Conservation (phyloP, 1,140 invertebrate species). For the Procambarus virginalis region DNA sequence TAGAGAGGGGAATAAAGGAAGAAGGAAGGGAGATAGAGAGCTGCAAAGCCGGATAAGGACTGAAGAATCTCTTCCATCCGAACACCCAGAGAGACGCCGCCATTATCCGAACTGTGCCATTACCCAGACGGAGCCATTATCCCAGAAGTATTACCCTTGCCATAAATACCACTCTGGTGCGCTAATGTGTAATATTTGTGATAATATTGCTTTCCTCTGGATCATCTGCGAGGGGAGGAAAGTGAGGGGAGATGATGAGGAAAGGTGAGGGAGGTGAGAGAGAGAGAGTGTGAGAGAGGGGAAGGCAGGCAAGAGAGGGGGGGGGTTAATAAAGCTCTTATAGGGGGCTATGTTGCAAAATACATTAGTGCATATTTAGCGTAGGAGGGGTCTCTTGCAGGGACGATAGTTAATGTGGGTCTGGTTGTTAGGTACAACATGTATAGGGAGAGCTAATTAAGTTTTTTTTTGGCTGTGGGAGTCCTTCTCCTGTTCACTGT, state of each 20-base stretch:
- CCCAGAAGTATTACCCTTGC: constrained; percentile 11
- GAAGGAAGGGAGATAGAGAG: no score
- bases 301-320: neutral
- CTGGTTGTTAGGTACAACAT: no score
- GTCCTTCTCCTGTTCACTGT: no score
- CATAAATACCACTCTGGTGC: constrained; percentile 19
- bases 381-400: neutral
- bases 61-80: no score
- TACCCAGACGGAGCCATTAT: neutral
- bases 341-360: neutral
- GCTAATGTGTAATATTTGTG: constrained; percentile 21
- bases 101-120: neutral
- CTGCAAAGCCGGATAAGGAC: no score
- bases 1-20: no score
- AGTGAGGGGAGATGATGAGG: neutral
- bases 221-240: neutral
- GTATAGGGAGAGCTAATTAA: neutral
- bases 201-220: constrained; percentile 7
- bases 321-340: constrained; percentile 13
- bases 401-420: no score
- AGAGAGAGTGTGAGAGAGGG: neutral
- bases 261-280: neutral
- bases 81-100: neutral
- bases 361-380: neutral
- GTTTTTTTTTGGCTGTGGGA: neutral